phyloP scores from a whole-genome alignment of 2,888 invertebrate species.

The Cerceris ruficornis region DNA sequence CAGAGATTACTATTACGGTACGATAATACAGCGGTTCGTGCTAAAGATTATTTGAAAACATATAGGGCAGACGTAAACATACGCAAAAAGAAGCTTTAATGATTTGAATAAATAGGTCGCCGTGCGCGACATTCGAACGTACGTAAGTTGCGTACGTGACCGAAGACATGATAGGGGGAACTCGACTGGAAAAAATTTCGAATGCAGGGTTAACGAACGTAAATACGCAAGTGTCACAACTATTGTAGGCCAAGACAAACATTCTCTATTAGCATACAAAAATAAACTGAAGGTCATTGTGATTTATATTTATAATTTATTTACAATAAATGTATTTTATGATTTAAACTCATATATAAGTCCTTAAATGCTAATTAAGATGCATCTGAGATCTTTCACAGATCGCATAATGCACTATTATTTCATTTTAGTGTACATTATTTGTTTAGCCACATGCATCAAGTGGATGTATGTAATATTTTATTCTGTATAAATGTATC shows the following conservation, averaged over 20 bases:
- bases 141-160: constrained; percentile 58
- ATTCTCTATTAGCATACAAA: background rate
- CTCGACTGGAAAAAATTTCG: background rate
- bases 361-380: constrained; percentile 46
- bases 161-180: constrained; percentile 36
- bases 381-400: constrained; percentile 18
- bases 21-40: background rate
- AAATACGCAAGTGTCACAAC: background rate
- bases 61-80: constrained; percentile 21
- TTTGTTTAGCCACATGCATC: background rate
- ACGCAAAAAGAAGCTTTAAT: constrained; percentile 17
- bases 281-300: constrained; percentile 15
- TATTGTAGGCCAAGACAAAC: background rate
- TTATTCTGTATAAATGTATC: constrained; percentile 4
- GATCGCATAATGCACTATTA: constrained; percentile 16
- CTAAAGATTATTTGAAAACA: constrained; percentile 13
- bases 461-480: constrained; percentile 5
- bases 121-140: constrained; percentile 5
- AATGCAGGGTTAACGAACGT: background rate
- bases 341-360: constrained; percentile 44
- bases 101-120: constrained; percentile 29
- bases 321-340: constrained; percentile 62
- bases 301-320: constrained; percentile 56
- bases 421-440: constrained; percentile 18
- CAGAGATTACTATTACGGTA: constrained; percentile 1